phyloP scores from a whole-genome alignment of 1,140 invertebrate genomes.

The Coptotermes formosanus region DNA sequence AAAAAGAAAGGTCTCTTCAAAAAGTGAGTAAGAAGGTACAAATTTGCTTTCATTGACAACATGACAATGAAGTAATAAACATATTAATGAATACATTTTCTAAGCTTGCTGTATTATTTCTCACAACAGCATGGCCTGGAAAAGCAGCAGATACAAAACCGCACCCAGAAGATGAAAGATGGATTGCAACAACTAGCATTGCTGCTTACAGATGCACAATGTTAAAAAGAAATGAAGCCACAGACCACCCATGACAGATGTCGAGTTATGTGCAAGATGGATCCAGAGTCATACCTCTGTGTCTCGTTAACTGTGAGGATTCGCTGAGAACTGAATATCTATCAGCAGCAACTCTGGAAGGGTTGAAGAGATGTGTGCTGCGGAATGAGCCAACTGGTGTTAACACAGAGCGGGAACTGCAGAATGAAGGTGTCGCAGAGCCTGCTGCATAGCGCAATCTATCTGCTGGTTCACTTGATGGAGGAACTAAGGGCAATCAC shows the following conservation, averaged over 20 bases:
- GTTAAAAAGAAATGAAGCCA: background rate
- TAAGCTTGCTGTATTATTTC: too few species aligned
- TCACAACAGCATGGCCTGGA: too few species aligned
- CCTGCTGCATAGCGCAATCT: conserved; percentile 28
- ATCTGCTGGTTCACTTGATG: conserved; percentile 19
- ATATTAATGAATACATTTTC: too few species aligned
- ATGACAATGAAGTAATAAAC: background rate
- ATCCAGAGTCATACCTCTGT: conserved; percentile 37
- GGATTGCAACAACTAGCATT: too few species aligned
- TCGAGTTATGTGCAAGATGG: background rate
- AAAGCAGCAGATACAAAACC: too few species aligned
- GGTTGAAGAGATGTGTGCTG: conserved; percentile 38
- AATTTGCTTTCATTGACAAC: background rate
- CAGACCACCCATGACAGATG: background rate
- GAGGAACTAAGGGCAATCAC: background rate
- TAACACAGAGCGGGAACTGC: conserved; percentile 38
- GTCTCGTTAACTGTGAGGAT: conserved; percentile 36
- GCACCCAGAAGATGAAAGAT: too few species aligned
- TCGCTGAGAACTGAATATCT: conserved; percentile 34
- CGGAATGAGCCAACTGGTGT: conserved; percentile 41
- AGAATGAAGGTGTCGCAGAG: conserved; percentile 36
- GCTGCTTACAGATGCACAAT: too few species aligned
- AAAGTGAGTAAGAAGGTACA: background rate
- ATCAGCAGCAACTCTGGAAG: conserved; percentile 34
- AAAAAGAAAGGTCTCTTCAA: background rate